These are phyloP conservation scores for Daubentonia madagascariensis DNA, from an alignment of 2,113 vertebrate genomes.

Conservation along the genomic window DNA sequence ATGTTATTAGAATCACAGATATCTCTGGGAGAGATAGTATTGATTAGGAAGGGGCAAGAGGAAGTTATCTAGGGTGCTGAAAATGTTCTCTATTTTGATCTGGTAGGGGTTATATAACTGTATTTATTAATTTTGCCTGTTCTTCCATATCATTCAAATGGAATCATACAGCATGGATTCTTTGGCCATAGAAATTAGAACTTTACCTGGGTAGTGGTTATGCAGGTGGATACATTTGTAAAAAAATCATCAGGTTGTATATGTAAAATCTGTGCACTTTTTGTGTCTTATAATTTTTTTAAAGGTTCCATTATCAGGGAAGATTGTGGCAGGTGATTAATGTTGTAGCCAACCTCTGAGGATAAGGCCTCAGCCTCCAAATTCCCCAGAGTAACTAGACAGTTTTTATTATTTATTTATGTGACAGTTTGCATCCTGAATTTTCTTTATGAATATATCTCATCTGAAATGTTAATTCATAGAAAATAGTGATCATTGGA, in stretches of 20 bases:
- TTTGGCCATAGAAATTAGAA: neutral
- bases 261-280: neutral
- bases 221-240: neutral
- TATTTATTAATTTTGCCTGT: neutral
- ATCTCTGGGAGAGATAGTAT: neutral
- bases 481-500: neutral
- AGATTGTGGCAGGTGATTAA: neutral
- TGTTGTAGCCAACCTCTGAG: neutral
- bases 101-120: neutral
- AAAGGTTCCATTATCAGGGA: neutral
- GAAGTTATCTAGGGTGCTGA: neutral
- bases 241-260: neutral
- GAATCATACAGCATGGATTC: neutral
- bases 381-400: neutral
- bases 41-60: neutral
- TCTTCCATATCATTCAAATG: neutral
- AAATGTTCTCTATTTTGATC: neutral
- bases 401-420: no score
- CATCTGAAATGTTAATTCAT: neutral
- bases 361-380: neutral
- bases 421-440: neutral
- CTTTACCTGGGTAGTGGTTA: neutral
- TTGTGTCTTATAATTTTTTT: neutral
- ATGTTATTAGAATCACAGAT: neutral
- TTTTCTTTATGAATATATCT: neutral